phyloP scores from a whole-genome alignment of 64 coral and sea anemone genomes.

The Montipora efflorescens region DNA sequence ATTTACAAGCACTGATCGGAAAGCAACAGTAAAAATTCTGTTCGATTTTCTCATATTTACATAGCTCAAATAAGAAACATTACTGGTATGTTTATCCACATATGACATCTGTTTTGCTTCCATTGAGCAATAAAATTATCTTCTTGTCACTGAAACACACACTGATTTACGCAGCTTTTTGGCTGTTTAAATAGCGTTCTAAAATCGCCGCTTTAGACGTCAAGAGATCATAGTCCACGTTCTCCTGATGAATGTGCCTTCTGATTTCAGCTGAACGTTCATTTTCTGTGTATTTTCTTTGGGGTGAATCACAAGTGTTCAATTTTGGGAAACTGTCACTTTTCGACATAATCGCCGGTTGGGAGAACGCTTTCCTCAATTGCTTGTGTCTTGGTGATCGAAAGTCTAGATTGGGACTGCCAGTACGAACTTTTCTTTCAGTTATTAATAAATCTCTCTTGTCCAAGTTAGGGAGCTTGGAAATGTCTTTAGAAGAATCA shows the following conservation, averaged over 20 bases:
- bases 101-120: not conserved
- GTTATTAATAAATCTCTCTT: not conserved
- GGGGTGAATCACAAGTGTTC: not conserved
- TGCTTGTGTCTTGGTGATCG: not conserved
- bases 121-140: not conserved
- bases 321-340: conserved; percentile 12
- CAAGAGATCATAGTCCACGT: conserved; percentile 21
- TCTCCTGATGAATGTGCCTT: conserved; percentile 5
- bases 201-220: conserved; percentile 34
- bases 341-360: not conserved
- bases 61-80: not conserved
- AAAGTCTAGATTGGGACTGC: not conserved
- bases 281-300: not conserved
- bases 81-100: not conserved
- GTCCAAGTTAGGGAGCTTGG: not conserved
- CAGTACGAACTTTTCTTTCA: not conserved
- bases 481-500: not conserved
- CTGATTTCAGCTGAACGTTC: conserved; percentile 24
- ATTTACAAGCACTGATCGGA: not conserved
- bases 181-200: conserved; percentile 41
- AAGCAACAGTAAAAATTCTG: not conserved
- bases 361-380: not conserved
- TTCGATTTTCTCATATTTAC: not conserved
- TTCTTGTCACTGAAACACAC: not conserved
- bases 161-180: not conserved